These are phyloP conservation scores for Basileuterus tristriatus DNA, from an alignment of 2,797 vertebrate species.

Conservation along the genomic window DNA sequence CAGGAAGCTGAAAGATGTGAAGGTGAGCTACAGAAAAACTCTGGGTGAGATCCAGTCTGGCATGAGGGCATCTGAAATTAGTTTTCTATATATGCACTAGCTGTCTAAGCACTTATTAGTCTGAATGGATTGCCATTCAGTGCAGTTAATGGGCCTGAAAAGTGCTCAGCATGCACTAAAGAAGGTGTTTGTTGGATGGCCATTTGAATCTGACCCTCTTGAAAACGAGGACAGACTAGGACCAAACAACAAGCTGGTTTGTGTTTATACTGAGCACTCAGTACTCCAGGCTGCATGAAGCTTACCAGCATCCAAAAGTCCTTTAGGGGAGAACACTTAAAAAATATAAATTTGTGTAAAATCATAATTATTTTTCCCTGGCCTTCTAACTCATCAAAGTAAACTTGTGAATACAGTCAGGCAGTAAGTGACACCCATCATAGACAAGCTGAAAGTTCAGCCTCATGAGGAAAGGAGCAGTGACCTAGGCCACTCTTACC, in stretches of 20 bases:
- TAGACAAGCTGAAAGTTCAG: not conserved
- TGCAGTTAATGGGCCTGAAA: not conserved
- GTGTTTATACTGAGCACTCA: not conserved
- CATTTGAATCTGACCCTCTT: not conserved
- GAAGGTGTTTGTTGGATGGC: not conserved
- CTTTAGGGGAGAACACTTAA: not conserved
- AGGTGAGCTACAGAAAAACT: not conserved
- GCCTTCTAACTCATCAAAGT: not conserved
- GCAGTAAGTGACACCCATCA: not conserved
- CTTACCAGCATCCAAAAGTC: not conserved
- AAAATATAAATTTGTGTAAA: not conserved
- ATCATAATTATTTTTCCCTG: not conserved
- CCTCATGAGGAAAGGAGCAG: not conserved
- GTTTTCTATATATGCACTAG: not conserved
- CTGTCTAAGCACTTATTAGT: not conserved
- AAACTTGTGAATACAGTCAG: not conserved
- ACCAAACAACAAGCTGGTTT: not conserved
- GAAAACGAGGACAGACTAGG: not conserved
- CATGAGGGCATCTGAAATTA: not conserved
- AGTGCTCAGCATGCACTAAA: not conserved
- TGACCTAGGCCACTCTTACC: not conserved
- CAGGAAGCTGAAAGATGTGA: not conserved
- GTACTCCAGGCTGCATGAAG: not conserved
- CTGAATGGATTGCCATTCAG: not conserved
- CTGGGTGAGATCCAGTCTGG: not conserved